These are phyloP conservation scores for Lasius fuliginosus DNA, from an alignment of 2,888 invertebrate species.

Conservation along the genomic window DNA sequence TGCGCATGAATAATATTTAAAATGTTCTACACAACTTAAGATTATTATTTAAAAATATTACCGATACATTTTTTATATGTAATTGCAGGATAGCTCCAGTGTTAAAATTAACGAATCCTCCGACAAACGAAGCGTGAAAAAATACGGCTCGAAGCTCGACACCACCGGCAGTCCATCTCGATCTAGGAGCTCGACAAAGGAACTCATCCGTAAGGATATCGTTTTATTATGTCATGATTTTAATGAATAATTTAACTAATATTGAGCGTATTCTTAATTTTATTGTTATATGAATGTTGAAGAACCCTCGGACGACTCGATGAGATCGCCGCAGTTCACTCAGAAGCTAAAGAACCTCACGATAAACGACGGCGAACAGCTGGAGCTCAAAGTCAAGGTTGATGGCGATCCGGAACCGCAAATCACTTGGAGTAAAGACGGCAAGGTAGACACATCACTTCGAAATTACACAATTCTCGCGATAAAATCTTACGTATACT, in stretches of 20 bases:
- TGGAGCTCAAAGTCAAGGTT: conserved; percentile 94
- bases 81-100: conserved; percentile 66
- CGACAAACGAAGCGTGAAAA: conserved; percentile 87
- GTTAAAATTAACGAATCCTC: conserved; percentile 52
- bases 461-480: not conserved
- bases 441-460: conserved; percentile 87
- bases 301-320: conserved; percentile 95
- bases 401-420: conserved; percentile 97
- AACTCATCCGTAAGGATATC: conserved; percentile 91
- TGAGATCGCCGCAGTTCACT: conserved; percentile 95
- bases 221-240: not conserved
- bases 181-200: conserved; percentile 96
- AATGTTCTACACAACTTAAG: not conserved
- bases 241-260: not conserved
- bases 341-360: conserved; percentile 91
- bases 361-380: conserved; percentile 95
- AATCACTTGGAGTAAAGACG: conserved; percentile 96
- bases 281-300: conserved; percentile 53
- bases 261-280: conserved; percentile 30
- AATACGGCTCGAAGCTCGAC: conserved; percentile 91
- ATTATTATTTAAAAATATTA: not conserved
- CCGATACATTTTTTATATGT: not conserved
- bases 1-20: not conserved
- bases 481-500: not conserved
- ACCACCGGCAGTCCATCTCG: conserved; percentile 93